Percentiles rank a stretch among this genome's conserved stretches.
These are phyloP conservation scores for Drosophila tristis DNA, from an alignment of 1,140 invertebrate genomes.

Conservation along the genomic window DNA sequence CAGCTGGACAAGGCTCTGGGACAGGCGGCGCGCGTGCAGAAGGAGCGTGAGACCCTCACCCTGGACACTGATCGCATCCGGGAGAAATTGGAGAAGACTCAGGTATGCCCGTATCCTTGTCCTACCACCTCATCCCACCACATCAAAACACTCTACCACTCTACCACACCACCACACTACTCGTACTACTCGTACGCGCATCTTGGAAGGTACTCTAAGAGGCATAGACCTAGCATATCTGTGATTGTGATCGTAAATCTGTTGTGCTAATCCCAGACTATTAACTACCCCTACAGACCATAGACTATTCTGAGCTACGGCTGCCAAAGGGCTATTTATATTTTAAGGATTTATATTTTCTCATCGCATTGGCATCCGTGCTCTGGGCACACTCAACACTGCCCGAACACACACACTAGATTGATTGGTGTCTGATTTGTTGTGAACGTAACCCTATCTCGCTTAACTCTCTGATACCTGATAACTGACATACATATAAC, in stretches of 20 bases:
- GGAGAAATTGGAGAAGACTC: slow-evolving; percentile 95
- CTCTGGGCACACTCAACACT: too few species aligned
- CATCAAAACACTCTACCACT: background rate
- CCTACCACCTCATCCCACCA: slow-evolving; percentile 12
- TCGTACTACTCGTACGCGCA: slow-evolving; percentile 24
- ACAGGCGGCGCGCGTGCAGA: slow-evolving; percentile 93
- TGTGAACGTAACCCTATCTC: too few species aligned
- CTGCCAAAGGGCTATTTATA: too few species aligned
- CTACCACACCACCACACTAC: too few species aligned
- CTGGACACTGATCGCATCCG: slow-evolving; percentile 93
- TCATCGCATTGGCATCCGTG: too few species aligned
- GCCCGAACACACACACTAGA: too few species aligned
- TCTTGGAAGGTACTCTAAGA: slow-evolving; percentile 34
- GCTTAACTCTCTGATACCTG: too few species aligned
- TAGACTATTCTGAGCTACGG: slow-evolving; percentile 2
- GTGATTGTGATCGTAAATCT: slow-evolving; percentile 63
- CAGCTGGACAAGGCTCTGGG: slow-evolving; percentile 95
- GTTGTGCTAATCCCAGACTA: slow-evolving; percentile 51
- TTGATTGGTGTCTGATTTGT: too few species aligned
- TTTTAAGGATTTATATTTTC: too few species aligned
- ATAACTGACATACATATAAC: background rate
- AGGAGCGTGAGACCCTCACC: slow-evolving; percentile 94
- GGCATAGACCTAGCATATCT: slow-evolving; percentile 40
- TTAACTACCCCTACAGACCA: slow-evolving; percentile 38
- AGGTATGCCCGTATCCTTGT: slow-evolving; percentile 86